A percentile compares a stretch with the other conserved stretches of the same genome.
Conservation (phyloP, 2,797 vertebrate genomes). For the Melanotaenia trifasciata region DNA sequence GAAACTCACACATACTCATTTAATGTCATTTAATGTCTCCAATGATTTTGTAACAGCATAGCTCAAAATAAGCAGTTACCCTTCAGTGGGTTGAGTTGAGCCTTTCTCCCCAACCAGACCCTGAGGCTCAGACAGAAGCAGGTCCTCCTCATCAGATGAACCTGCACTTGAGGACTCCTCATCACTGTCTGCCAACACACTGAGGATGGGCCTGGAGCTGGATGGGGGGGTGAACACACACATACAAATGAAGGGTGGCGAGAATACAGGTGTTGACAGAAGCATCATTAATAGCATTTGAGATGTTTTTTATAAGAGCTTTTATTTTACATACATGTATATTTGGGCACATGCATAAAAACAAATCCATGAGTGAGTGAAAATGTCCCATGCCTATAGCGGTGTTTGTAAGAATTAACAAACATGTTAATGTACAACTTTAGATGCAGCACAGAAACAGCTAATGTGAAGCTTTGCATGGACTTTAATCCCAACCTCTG, state of each 20-base stretch:
- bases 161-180: constrained; percentile 91
- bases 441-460: not conserved
- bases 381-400: not conserved
- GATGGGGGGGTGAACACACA: not conserved
- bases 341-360: not conserved
- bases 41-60: not conserved
- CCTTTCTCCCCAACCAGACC: constrained; percentile 80
- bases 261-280: not conserved
- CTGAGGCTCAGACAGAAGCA: constrained; percentile 71
- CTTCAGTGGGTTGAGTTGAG: constrained; percentile 68
- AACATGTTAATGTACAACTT: not conserved
- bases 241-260: not conserved
- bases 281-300: not conserved
- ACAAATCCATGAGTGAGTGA: not conserved
- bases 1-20: not conserved
- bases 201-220: constrained; percentile 74
- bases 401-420: not conserved
- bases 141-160: constrained; percentile 90
- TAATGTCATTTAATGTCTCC: not conserved
- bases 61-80: constrained; percentile 74
- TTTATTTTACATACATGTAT: not conserved
- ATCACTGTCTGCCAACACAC: constrained; percentile 89
- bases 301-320: not conserved
- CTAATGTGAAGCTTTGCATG: constrained; percentile 21
- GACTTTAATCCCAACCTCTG: constrained; percentile 38